Evolutionary conservation across 1,140 invertebrate genomes (phyloP).

Genomic region (Heliconius hewitsoni): DNA sequence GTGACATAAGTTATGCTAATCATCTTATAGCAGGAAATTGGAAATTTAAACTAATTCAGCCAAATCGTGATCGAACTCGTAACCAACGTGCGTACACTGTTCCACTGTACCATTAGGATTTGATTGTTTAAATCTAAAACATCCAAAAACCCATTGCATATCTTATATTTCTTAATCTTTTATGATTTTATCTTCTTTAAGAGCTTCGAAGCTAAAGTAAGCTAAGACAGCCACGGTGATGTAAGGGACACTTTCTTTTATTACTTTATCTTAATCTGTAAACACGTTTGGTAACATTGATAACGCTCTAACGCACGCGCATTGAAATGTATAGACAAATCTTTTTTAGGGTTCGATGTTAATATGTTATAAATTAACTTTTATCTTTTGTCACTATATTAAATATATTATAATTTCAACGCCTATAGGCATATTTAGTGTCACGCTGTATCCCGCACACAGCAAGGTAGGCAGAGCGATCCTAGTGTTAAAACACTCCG

Average conservation of each 20-base stretch:
- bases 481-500: too few species aligned
- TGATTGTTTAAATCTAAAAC: neutral
- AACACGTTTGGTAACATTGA: constrained; percentile 22
- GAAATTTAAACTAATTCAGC: too few species aligned
- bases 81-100: too few species aligned
- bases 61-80: too few species aligned
- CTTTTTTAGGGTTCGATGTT: constrained; percentile 20
- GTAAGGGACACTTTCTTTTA: constrained; percentile 33
- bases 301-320: constrained; percentile 38
- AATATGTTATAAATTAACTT: neutral
- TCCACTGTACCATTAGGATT: too few species aligned
- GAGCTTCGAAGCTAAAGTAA: neutral
- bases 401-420: too few species aligned
- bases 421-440: too few species aligned
- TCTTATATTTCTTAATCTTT: constrained; percentile 1
- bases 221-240: neutral
- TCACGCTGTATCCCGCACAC: too few species aligned
- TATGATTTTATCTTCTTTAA: constrained; percentile 3
- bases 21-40: too few species aligned
- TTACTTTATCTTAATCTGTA: constrained; percentile 27
- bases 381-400: too few species aligned
- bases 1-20: too few species aligned
- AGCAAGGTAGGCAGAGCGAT: too few species aligned
- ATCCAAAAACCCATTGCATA: neutral
- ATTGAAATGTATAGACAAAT: neutral